Evolutionary conservation across 2,888 invertebrate species (phyloP).

Genomic region (Melanostoma scalare): DNA sequence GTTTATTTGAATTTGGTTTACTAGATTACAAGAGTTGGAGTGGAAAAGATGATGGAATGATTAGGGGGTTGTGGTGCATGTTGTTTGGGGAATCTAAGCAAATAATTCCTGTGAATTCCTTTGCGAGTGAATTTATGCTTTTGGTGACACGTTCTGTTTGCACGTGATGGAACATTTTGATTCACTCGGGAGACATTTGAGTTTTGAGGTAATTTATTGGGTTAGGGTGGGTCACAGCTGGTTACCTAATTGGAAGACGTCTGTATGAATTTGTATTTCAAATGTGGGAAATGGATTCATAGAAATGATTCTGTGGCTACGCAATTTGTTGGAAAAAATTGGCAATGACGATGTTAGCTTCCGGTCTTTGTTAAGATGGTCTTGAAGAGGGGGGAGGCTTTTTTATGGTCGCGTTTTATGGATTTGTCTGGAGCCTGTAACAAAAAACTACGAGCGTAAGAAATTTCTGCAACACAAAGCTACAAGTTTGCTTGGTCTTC

Average conservation of each 20-base stretch:
- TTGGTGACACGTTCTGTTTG: slow-evolving; percentile 43
- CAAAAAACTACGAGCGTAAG: too few species aligned
- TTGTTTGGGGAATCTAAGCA: slow-evolving; percentile 70
- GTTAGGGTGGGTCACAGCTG: not conserved
- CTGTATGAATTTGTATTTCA: not conserved
- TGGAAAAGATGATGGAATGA: not conserved
- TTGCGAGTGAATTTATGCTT: slow-evolving; percentile 24
- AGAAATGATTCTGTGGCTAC: too few species aligned
- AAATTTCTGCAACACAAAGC: too few species aligned
- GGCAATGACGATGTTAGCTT: too few species aligned
- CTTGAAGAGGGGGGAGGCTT: too few species aligned
- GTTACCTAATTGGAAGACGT: slow-evolving; percentile 1
- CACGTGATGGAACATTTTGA: slow-evolving; percentile 36
- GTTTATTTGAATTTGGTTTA: slow-evolving; percentile 30
- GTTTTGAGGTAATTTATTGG: not conserved
- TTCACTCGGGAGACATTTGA: not conserved
- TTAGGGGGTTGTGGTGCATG: slow-evolving; percentile 17
- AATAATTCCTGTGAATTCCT: slow-evolving; percentile 48
- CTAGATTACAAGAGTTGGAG: slow-evolving; percentile 8
- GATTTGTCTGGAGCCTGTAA: too few species aligned
- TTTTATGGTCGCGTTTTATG: too few species aligned
- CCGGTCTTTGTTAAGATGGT: too few species aligned
- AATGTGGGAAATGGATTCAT: too few species aligned
- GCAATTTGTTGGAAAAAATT: too few species aligned
- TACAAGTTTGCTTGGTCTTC: too few species aligned